Conservation (phyloP, 1,140 invertebrate species). For the Centruroides vittatus region DNA sequence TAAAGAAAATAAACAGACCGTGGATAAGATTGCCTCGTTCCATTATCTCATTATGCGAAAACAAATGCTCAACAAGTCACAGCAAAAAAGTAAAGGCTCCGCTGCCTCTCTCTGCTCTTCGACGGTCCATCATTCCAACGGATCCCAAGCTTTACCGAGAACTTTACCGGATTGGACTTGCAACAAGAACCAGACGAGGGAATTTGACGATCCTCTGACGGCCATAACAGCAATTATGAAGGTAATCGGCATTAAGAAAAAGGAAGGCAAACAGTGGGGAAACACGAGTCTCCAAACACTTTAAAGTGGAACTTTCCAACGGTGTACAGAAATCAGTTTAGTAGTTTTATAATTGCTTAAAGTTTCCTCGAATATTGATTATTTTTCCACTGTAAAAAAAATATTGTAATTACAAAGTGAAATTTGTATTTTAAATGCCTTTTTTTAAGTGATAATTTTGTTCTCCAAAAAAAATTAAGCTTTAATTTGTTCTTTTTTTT, state of each 20-base stretch:
- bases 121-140: neutral
- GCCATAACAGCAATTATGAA: constrained; percentile 8
- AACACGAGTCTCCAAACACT: no score
- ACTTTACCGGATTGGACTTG: constrained; percentile 11
- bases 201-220: constrained; percentile 5
- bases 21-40: neutral
- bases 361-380: no score
- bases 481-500: no score
- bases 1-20: neutral
- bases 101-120: neutral
- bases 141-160: neutral
- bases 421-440: no score
- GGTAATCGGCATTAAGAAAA: neutral
- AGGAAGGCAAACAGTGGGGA: no score
- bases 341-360: no score
- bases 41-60: neutral
- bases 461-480: no score
- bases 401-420: no score
- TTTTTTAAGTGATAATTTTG: no score
- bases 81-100: neutral
- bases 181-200: neutral
- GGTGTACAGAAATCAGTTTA: no score
- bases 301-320: no score
- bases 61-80: neutral
- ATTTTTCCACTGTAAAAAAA: no score